A percentile compares a stretch with the other conserved stretches of the same genome.
Conservation (phyloP, 2,113 vertebrate genomes). For the Henicopernis longicauda region DNA sequence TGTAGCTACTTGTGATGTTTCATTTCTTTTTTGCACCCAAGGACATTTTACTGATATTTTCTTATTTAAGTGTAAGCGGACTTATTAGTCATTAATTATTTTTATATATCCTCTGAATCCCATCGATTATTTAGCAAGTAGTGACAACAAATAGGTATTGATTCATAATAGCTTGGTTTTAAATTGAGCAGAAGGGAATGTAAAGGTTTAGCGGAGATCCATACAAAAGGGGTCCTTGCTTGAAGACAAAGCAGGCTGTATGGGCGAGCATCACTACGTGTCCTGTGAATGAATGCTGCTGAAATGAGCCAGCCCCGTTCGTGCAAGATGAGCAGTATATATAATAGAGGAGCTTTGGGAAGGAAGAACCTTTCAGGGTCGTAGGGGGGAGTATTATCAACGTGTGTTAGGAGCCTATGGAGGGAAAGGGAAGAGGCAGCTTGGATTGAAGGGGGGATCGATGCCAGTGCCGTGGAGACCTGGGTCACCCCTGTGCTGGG, state of each 20-base stretch:
- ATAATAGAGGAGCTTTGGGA: background rate
- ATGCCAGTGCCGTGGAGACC: background rate
- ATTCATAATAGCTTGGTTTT: constrained; percentile 2
- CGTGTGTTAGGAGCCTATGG: background rate
- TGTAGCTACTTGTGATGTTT: background rate
- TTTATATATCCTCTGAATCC: constrained; percentile 4
- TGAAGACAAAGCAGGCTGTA: background rate
- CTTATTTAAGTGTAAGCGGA: constrained; percentile 17
- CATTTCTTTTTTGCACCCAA: background rate
- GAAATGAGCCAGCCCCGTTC: background rate
- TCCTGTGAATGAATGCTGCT: background rate
- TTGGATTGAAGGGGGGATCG: background rate
- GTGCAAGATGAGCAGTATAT: background rate
- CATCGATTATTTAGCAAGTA: constrained; percentile 1
- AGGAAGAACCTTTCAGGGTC: background rate
- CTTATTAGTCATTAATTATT: constrained; percentile 27
- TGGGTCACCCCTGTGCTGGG: too few species aligned
- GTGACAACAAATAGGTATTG: constrained; percentile 24
- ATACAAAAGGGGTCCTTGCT: constrained; percentile 35
- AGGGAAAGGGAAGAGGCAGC: background rate
- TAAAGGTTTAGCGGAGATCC: constrained; percentile 25
- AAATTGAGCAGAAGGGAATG: background rate
- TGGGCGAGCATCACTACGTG: fast-evolving
- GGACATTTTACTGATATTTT: background rate
- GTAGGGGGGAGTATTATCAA: background rate